Percentiles rank a stretch among this genome's conserved stretches.
These are phyloP conservation scores for Drosophila yooni DNA, from an alignment of 2,888 invertebrate genomes.

Conservation along the genomic window DNA sequence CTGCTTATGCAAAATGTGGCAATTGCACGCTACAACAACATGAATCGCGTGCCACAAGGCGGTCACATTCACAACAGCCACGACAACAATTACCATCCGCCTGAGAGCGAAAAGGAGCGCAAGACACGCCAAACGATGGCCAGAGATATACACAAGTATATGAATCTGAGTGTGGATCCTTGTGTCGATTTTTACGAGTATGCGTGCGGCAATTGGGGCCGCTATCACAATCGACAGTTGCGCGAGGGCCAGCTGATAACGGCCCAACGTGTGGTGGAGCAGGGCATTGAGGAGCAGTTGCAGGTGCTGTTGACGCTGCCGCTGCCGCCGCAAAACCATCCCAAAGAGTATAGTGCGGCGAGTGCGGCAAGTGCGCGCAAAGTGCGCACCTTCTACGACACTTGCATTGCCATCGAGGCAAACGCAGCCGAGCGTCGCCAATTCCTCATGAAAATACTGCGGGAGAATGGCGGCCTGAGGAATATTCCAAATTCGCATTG, in stretches of 20 bases:
- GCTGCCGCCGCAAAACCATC: conserved; percentile 38
- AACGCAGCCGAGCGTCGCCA: conserved; percentile 56
- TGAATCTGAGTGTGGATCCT: conserved; percentile 77
- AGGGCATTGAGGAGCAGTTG: conserved; percentile 60
- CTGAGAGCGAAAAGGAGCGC: conserved; percentile 43
- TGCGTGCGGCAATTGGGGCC: conserved; percentile 82
- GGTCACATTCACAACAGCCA: conserved; percentile 11
- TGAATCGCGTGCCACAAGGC: conserved; percentile 36
- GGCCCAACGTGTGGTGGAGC: conserved; percentile 65
- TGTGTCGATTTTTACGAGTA: conserved; percentile 82
- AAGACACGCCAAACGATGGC: conserved; percentile 49
- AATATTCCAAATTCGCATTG: conserved; percentile 71
- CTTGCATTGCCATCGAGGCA: conserved; percentile 64
- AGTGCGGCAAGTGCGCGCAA: conserved; percentile 58
- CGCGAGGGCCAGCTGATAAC: conserved; percentile 57
- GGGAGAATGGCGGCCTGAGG: conserved; percentile 73
- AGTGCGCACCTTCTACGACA: conserved; percentile 76
- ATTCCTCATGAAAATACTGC: conserved; percentile 69
- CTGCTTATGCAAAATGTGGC: conserved; percentile 12
- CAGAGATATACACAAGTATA: conserved; percentile 63
- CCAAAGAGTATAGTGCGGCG: conserved; percentile 34
- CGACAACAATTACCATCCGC: conserved; percentile 10
- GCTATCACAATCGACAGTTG: conserved; percentile 49
- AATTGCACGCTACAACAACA: conserved; percentile 18
- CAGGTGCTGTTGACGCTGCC: conserved; percentile 61